phyloP scores from a whole-genome alignment of 2,113 vertebrate genomes.

The Ivindomyrus marchei region DNA sequence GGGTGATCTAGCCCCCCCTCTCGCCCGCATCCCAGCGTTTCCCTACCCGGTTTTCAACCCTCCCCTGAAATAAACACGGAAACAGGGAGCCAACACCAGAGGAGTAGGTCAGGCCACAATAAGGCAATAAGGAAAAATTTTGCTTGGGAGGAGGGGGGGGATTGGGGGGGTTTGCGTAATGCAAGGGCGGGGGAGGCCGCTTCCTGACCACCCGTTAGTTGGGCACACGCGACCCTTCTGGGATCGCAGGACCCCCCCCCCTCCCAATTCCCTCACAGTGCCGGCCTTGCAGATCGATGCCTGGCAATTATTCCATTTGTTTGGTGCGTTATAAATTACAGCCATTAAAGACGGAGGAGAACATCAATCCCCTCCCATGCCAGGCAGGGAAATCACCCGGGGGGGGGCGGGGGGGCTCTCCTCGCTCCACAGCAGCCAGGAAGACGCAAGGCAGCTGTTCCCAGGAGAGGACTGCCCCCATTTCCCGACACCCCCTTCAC shows the following conservation, averaged over 20 bases:
- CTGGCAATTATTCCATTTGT: conserved; percentile 10
- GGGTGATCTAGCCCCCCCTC: background rate
- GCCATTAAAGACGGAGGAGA: background rate
- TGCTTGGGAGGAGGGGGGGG: background rate
- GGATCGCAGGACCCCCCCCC: no score
- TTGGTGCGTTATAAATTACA: background rate
- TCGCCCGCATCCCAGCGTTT: background rate
- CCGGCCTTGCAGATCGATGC: background rate
- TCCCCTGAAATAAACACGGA: background rate
- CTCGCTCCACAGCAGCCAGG: background rate
- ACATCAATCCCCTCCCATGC: background rate
- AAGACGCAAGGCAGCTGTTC: background rate
- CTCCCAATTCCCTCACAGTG: background rate
- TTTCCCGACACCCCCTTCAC: background rate
- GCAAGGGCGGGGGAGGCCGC: background rate
- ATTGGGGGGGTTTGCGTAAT: background rate
- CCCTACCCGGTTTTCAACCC: no score
- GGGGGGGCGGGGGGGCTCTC: background rate
- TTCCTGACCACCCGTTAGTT: background rate
- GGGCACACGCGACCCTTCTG: background rate
- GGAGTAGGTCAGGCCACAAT: background rate
- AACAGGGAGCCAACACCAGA: background rate
- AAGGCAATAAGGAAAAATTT: background rate
- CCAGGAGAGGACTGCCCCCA: background rate
- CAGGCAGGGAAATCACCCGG: background rate